Evolutionary conservation across 2,888 invertebrate species (phyloP), one percentile per base, ranked within the genome.

Genomic region (Lasioglossum pauxillum): DNA sequence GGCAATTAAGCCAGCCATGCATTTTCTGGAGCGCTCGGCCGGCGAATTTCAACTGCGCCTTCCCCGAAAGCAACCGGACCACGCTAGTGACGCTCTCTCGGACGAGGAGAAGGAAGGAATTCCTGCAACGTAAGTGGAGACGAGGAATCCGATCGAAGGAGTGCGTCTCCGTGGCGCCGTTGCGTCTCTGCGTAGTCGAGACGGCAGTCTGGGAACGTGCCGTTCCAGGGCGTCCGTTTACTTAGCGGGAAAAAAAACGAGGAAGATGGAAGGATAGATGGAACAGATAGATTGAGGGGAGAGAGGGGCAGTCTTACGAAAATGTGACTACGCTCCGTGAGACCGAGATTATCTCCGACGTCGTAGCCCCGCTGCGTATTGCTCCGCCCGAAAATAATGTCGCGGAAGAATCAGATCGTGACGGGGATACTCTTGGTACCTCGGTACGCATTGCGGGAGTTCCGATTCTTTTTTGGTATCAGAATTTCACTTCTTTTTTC

Each of bases 91-190:
- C 49, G 49, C 31, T 64, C 53, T 64, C 60, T 14, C 31, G 67
- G 67, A 67, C 46, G 57, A 46, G 67, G 74, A 74, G 78, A 64
- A 77, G 77, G 86, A 89, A 89, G 82, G 86, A 89, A 89, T 89
- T 85, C 90, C 83, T 83, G 90, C 89, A 86, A 86, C 90, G 90
- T 90, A 89, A 90, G 89, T 88, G 90, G 90, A 90, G 89, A 84
- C 87, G 75, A 83, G 88, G 90, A 90, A 89, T 90, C 89, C 90
- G 90, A 90, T 90, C 90, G 90, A 90, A 90, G 88, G 83, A 85
- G 90, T 90, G 89, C 89, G 90, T 90, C 89, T 88, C 60, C 57
- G 64, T 89, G 90, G 90, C 90, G 90, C 90, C 90, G 84, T 83
- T 90, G 87, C 90, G 90, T 90, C 90, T 90, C 88, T 85, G 88